Base-by-base conservation (phyloP, 2,797 vertebrate genomes). In the Pseudochirops corinnae region DNA sequence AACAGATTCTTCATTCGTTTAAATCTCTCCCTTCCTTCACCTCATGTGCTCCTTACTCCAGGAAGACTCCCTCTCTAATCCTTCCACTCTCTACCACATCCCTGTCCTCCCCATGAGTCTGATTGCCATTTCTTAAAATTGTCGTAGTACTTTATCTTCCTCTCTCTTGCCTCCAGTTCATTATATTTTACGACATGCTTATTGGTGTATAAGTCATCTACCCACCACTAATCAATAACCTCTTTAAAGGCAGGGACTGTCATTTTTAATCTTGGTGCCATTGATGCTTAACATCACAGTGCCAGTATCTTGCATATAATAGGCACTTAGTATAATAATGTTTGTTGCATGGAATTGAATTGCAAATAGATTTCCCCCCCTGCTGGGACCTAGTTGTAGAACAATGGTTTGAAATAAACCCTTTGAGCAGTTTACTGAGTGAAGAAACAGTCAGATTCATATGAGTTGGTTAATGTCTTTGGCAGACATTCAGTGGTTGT, bases 271-370 rank as follows among this genome's bases (percentile, higher is more conserved):
- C 74, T 46, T 46, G 21, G 21, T 46, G 39, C 10, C 74, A 46
- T 39, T 87, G 46, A 87, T 26, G 39, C 13, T 21, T 87, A 31
- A 21, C 7, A 87, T 39, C 74, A 87, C 74, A 87, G 39, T 46
- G 39, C 39, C 39, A 11, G 9, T 87, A 46, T 24, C 39, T 87
- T 46, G 39, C 74, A 87, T 46, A 87, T 87, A 87, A 87, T 46
- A 87, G 74, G 21, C 21, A 87, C 24, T 87, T 46, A 46, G 39
- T 87, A 46, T 26, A 87, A 87, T 46, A 87, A 87, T 46, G 74
- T 87, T 87, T 87, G 39, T 87, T 87, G 39, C 21, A 96, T 93
- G 93, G 46, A 93, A 93, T 96, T 97, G 57, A 93, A 95, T 53
- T 33, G 62, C 82, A 93, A 95, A 92, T 87, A 74, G 53, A 6